Evolutionary conservation across 92 coral and sea anemone species (phyloP).

Genomic region (Phymanthus crucifer): DNA sequence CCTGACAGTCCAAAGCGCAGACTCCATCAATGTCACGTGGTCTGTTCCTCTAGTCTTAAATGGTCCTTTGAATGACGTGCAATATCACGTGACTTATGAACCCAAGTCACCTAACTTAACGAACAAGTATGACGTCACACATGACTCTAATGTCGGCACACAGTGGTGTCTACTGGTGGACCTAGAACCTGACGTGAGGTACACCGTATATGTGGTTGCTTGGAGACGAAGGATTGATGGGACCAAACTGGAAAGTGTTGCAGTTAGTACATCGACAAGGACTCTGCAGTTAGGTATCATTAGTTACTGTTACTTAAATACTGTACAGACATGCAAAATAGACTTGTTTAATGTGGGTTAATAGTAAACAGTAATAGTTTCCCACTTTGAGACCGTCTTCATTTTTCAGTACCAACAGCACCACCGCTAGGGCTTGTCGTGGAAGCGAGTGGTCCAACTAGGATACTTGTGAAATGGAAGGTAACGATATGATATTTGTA

Average conservation of each 20-base stretch:
- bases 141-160: conserved; percentile 28
- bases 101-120: conserved; percentile 46
- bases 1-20: conserved; percentile 39
- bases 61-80: conserved; percentile 60
- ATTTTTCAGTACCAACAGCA: conserved; percentile 65
- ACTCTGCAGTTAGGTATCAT: conserved; percentile 76
- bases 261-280: conserved; percentile 25
- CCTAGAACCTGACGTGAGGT: conserved; percentile 61
- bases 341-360: too few species aligned
- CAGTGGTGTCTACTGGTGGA: conserved; percentile 44
- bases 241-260: conserved; percentile 56
- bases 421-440: conserved; percentile 63
- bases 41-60: conserved; percentile 62
- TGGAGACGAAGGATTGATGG: conserved; percentile 70
- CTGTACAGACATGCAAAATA: too few species aligned
- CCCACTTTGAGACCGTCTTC: too few species aligned
- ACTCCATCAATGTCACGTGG: conserved; percentile 57
- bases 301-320: too few species aligned
- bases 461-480: conserved; percentile 87
- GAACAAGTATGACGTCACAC: conserved; percentile 32
- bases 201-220: conserved; percentile 60
- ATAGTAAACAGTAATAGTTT: too few species aligned
- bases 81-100: conserved; percentile 54
- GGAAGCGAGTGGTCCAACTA: conserved; percentile 81
- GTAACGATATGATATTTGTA: conserved; percentile 24